These are phyloP conservation scores for Galeruca laticollis DNA, from an alignment of 2,888 invertebrate species.

Conservation along the genomic window DNA sequence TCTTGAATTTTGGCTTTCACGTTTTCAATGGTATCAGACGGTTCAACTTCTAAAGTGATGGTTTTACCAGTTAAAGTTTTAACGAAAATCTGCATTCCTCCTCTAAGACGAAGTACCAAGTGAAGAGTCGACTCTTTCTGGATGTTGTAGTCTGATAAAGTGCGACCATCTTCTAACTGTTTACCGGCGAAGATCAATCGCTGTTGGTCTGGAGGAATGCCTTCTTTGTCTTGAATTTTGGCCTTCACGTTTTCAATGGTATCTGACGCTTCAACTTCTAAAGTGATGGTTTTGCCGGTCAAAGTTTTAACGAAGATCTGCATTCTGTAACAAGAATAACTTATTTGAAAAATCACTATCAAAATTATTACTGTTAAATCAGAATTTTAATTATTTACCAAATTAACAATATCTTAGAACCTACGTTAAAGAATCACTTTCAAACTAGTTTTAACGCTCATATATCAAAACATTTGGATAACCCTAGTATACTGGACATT, in stretches of 20 bases:
- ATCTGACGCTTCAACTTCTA: conserved; percentile 72
- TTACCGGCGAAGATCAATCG: conserved; percentile 92
- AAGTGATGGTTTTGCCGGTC: conserved; percentile 71
- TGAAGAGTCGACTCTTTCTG: conserved; percentile 74
- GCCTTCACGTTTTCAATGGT: conserved; percentile 74
- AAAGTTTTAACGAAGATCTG: conserved; percentile 75
- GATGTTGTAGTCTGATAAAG: conserved; percentile 75
- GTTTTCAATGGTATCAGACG: conserved; percentile 93
- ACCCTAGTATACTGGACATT: too few species aligned
- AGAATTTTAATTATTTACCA: too few species aligned
- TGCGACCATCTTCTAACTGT: conserved; percentile 78
- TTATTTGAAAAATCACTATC: too few species aligned
- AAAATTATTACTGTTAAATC: too few species aligned
- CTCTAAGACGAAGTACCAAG: conserved; percentile 73
- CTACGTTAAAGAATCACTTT: too few species aligned
- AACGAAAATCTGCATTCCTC: conserved; percentile 69
- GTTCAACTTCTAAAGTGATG: conserved; percentile 72
- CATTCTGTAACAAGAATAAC: conserved; percentile 66
- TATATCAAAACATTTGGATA: too few species aligned
- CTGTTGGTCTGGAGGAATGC: conserved; percentile 91
- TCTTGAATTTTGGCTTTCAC: conserved; percentile 93
- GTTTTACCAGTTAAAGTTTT: conserved; percentile 74
- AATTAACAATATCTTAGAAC: too few species aligned
- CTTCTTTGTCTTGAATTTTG: conserved; percentile 79
- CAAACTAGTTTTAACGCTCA: too few species aligned